Conservation (phyloP, 2,797 vertebrate genomes). For the Neoniphon sammara region DNA sequence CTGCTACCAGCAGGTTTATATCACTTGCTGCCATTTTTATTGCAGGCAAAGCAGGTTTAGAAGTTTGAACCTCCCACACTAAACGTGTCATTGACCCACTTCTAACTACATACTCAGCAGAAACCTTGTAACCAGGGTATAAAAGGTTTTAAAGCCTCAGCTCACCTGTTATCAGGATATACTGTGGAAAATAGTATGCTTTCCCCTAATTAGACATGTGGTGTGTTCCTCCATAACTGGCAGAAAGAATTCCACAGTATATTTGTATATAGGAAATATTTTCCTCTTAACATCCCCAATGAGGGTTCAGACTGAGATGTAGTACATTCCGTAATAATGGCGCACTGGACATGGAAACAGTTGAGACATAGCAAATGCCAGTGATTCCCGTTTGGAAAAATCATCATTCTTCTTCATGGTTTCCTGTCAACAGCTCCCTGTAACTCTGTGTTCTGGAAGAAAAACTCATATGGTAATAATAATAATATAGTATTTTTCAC, state of each 20-base stretch:
- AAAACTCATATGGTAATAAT: constrained; percentile 25
- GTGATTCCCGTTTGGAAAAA: constrained; percentile 26
- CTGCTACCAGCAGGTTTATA: constrained; percentile 10
- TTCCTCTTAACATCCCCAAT: not conserved
- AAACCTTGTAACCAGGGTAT: constrained; percentile 19
- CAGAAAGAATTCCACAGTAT: not conserved
- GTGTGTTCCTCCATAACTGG: not conserved
- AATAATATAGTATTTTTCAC: not conserved
- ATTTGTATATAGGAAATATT: not conserved
- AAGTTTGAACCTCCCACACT: not conserved
- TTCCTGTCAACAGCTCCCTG: constrained; percentile 45
- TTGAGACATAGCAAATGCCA: constrained; percentile 18
- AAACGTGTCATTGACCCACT: constrained; percentile 20
- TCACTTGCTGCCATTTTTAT: constrained; percentile 25
- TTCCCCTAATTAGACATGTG: constrained; percentile 5
- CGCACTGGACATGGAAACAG: constrained; percentile 47
- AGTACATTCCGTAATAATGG: constrained; percentile 61
- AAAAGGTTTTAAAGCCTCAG: constrained; percentile 14
- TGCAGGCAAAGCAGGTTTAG: constrained; percentile 2
- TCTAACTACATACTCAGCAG: constrained; percentile 26
- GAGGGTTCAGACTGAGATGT: not conserved
- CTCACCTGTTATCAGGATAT: constrained; percentile 34
- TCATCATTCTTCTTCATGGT: constrained; percentile 32
- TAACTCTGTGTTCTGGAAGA: constrained; percentile 23
- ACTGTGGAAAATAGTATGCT: constrained; percentile 11